Base-by-base conservation (phyloP, 2,888 invertebrate genomes). In the Drosophila merina region DNA sequence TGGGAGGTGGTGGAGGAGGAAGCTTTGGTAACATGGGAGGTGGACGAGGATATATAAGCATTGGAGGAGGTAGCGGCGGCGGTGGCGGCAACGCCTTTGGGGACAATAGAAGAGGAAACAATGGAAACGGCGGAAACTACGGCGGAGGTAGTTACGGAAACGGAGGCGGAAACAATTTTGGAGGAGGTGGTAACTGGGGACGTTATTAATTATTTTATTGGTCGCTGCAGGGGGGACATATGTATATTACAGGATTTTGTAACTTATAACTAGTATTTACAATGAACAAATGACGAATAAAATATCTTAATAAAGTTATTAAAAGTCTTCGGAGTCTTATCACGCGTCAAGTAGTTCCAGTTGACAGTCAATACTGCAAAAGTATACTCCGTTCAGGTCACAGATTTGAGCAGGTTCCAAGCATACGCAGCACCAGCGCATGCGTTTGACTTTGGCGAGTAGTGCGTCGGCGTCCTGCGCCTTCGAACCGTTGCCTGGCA, bases 131-230 rank as follows among this genome's bases (percentile, higher is more conserved):
- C 6, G 50, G 58, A 40, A 30, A 25, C 9, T 49, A 20, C 7
- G 81, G 86, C 0, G 82, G 79, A 5, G 66, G 71, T 3, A 66
- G 72, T 0, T 76, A 77, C 20, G 50, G 51, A 4, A 45, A 48
- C n/a, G 57, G 51, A 12, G 20, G 40, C 10, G 36, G 62, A 7
- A 50, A 52, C 7, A 47, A 26, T 48, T 38, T 30, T 0, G 48
- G 56, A 3, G 31, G 57, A 45, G 25, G 45, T 5, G 45, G 52
- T 26, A 31, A 38, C 3, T 42, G 44, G 25, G 52, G 12, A 54
- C 56, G 25, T 6, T 66, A 30, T 28, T 50, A 49, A 20, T 44
- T 9, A 44, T 28, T 28, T 28, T 28, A 33, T 31, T 31, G 31
- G 9, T 8, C 10, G 5, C 33, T 4, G 5, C 33, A 33, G n/a